These are phyloP conservation scores for Pteropus rufus DNA, from an alignment of 2,797 vertebrate genomes.

Conservation along the genomic window DNA sequence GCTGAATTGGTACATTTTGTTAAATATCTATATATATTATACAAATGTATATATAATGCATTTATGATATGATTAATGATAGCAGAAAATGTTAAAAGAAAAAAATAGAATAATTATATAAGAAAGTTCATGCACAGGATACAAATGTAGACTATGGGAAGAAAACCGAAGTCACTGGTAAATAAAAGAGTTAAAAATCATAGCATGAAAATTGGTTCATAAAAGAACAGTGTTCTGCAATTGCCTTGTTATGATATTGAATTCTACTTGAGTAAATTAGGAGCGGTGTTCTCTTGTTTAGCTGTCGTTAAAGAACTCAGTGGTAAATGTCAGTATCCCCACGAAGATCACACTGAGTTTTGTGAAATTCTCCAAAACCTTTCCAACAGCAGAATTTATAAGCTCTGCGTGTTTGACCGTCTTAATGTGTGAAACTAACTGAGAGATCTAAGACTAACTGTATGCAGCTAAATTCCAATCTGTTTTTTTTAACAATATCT, in stretches of 20 bases:
- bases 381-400: conserved; percentile 33
- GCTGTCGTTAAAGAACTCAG: conserved; percentile 62
- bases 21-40: background rate
- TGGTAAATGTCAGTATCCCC: conserved; percentile 55
- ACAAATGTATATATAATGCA: background rate
- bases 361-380: conserved; percentile 61
- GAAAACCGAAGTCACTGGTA: conserved; percentile 37
- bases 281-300: conserved; percentile 63
- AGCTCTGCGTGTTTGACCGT: conserved; percentile 33
- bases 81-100: background rate
- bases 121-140: background rate
- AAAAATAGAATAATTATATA: background rate
- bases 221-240: conserved; percentile 46
- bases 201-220: conserved; percentile 40
- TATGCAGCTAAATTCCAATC: conserved; percentile 29
- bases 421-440: conserved; percentile 60
- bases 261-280: conserved; percentile 69
- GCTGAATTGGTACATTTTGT: background rate
- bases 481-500: conserved; percentile 67
- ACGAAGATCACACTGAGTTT: conserved; percentile 44
- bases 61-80: background rate
- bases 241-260: conserved; percentile 59
- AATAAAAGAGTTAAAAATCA: conserved; percentile 60
- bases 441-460: conserved; percentile 26
- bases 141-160: background rate